phyloP scores from a whole-genome alignment of 2,113 vertebrate genomes.

The Zootoca vivipara region DNA sequence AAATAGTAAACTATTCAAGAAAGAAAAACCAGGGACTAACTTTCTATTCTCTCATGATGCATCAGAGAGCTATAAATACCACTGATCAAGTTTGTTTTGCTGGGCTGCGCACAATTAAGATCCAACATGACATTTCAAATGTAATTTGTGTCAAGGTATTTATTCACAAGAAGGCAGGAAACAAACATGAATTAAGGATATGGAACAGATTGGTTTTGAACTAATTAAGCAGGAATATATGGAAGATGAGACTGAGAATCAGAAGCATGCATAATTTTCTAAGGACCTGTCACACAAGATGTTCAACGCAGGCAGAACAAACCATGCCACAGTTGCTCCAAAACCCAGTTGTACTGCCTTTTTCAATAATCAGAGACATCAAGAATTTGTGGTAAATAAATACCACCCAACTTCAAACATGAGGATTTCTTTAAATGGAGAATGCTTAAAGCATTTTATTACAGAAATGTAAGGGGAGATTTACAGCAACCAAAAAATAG shows the following conservation, averaged over 20 bases:
- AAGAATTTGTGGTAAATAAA: slow-evolving; percentile 29
- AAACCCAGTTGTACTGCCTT: slow-evolving; percentile 29
- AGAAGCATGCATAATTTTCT: slow-evolving; percentile 29
- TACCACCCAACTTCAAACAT: slow-evolving; percentile 11
- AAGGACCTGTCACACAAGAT: slow-evolving; percentile 25
- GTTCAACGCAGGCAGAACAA: slow-evolving; percentile 5
- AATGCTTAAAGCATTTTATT: background rate
- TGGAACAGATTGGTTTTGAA: slow-evolving; percentile 41
- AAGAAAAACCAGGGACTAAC: slow-evolving; percentile 48
- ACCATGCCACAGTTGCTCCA: background rate
- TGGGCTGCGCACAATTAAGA: slow-evolving; percentile 43
- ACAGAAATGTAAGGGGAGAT: background rate
- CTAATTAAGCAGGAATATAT: slow-evolving; percentile 28
- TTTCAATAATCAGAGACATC: slow-evolving; percentile 25
- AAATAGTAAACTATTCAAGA: slow-evolving; percentile 3
- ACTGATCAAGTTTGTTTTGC: background rate
- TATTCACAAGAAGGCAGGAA: slow-evolving; percentile 48
- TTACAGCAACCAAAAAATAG: background rate
- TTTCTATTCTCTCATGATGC: background rate
- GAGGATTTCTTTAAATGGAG: slow-evolving; percentile 14
- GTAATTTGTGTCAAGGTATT: slow-evolving; percentile 49
- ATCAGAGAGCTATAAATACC: background rate
- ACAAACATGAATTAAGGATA: slow-evolving; percentile 20
- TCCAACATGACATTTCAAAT: slow-evolving; percentile 36
- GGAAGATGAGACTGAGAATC: slow-evolving; percentile 22